These are phyloP conservation scores for Cosmia trapezina DNA, from an alignment of 2,888 invertebrate species.

Conservation along the genomic window DNA sequence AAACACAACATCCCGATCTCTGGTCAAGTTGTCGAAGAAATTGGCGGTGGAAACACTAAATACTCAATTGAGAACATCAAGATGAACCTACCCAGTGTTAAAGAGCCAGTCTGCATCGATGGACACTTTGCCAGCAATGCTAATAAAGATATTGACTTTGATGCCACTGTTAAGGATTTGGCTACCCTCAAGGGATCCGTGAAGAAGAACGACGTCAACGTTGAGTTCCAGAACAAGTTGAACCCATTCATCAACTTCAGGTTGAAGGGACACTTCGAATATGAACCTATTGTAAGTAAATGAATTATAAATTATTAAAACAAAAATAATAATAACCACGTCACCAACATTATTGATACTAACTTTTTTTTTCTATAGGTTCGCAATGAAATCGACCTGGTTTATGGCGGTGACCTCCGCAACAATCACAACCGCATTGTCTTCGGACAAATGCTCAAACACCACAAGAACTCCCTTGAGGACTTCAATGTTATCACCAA, in stretches of 20 bases:
- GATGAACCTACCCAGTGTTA: constrained; percentile 79
- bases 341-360: not conserved
- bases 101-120: constrained; percentile 84
- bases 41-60: constrained; percentile 82
- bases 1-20: constrained; percentile 88
- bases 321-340: too few species aligned
- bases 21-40: constrained; percentile 83
- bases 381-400: constrained; percentile 89
- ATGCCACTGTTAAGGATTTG: constrained; percentile 88
- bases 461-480: constrained; percentile 75
- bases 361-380: constrained; percentile 64
- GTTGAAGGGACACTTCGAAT: constrained; percentile 89
- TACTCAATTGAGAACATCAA: constrained; percentile 91
- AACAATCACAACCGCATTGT: constrained; percentile 89
- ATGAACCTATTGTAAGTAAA: constrained; percentile 79
- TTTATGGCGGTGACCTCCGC: constrained; percentile 91
- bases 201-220: constrained; percentile 81
- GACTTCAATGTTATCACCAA: constrained; percentile 88
- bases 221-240: constrained; percentile 90
- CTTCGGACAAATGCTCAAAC: constrained; percentile 84
- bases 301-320: not conserved
- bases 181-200: constrained; percentile 86
- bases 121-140: constrained; percentile 83
- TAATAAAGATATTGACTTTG: constrained; percentile 79
- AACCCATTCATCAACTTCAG: constrained; percentile 91